Base-by-base conservation (phyloP, 2,113 vertebrate genomes). In the Peucedramus taeniatus region DNA sequence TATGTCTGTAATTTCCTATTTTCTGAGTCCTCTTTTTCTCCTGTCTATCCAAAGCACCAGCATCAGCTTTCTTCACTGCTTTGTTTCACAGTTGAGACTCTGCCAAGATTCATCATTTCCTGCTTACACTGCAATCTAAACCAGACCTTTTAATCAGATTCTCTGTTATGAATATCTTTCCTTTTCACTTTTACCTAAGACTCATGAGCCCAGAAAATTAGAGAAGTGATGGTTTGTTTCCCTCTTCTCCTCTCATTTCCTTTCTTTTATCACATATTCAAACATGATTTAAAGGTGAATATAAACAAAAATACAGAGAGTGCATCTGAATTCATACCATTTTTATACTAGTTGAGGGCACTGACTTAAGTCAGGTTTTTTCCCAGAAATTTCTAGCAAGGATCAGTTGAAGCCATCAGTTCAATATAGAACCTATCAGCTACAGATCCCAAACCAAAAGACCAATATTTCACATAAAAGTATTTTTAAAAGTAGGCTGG, bases 51-150 rank as follows among this genome's bases (percentile, higher is more conserved):
- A 79, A 94, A 94, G 79, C 61, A 96, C 68, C 93, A 96, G 69
- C 93, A 92, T 83, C 75, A 77, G 79, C 87, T 97, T 97, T 92
- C 94, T 92, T 93, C 87, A 59, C 79, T 69, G 42, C 87, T 94
- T 90, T 89, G 81, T 96, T 97, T 97, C 82, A 82, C 83, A 93
- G 61, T 7, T 95, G 97, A 95, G 56, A 65, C 40, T 80, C 85
- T 87, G 96, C 96, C 97, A 96, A 95, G 70, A 89, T 89, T 94
- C 94, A 90, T 95, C 93, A 95, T 96, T 97, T 98, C 96, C 97
- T 97, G 96, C 88, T 95, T 92, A 66, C n/a, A 61, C 40, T 74
- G 92, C 57, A 83, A 90, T 90, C 92, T 89, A 80, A 76, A 96
- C 79, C 92, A 96, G 96, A 87, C 70, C 75, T 93, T 94, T 60